Conservation (phyloP, 2,888 invertebrate genomes). For the Trachelus tabidus region DNA sequence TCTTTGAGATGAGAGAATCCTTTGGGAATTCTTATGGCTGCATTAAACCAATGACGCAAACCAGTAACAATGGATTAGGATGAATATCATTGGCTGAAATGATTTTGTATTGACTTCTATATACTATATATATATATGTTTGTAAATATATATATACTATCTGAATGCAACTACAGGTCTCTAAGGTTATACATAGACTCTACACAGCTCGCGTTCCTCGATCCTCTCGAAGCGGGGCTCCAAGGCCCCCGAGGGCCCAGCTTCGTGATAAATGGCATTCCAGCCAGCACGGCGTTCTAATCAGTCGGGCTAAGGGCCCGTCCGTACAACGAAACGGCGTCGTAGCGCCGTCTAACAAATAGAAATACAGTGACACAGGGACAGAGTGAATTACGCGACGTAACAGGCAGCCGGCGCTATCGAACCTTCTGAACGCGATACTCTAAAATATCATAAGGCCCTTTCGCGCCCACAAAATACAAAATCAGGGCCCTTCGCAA, state of each 20-base stretch:
- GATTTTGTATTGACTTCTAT: not conserved
- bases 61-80: not conserved
- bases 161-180: not conserved
- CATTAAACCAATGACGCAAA: not conserved
- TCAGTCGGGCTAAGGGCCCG: conserved; percentile 33
- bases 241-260: conserved; percentile 1
- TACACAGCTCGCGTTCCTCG: not conserved
- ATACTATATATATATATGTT: not conserved
- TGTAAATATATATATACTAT: too few species aligned
- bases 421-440: conserved; percentile 16
- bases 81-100: not conserved
- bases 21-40: not conserved
- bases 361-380: conserved; percentile 2
- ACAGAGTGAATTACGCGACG: conserved; percentile 18
- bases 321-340: conserved; percentile 24
- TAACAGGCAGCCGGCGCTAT: conserved; percentile 15
- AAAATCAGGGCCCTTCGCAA: not conserved
- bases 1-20: not conserved
- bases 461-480: not conserved
- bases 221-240: not conserved
- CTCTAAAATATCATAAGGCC: conserved; percentile 15
- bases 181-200: not conserved
- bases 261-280: conserved; percentile 45
- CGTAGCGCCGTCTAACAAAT: not conserved
- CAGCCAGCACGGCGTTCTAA: conserved; percentile 30